These are phyloP conservation scores for Sebastes matsubarae DNA, from an alignment of 2,797 vertebrate species.

Conservation along the genomic window DNA sequence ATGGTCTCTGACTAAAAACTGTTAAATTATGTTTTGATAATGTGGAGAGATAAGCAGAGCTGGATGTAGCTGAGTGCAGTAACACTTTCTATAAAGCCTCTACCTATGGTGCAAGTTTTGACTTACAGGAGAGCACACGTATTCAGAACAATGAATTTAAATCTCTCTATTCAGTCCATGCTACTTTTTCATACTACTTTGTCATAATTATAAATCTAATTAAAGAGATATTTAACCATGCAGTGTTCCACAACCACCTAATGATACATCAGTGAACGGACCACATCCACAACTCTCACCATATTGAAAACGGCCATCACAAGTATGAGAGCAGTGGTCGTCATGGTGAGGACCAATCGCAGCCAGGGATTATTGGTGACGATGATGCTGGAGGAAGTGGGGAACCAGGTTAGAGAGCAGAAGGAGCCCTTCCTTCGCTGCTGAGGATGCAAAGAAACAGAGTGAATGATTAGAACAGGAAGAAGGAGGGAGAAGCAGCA, in stretches of 20 bases:
- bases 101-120: too few relatives aligned
- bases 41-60: background rate
- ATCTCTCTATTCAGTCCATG: background rate
- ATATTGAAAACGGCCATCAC: constrained; percentile 97
- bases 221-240: background rate
- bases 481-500: background rate
- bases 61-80: background rate
- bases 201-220: background rate
- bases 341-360: constrained; percentile 90
- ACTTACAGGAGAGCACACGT: background rate
- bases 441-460: constrained; percentile 71
- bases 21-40: background rate
- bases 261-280: background rate
- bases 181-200: background rate
- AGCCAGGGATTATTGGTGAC: constrained; percentile 95
- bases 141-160: background rate
- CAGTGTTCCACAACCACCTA: background rate
- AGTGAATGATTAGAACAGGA: background rate
- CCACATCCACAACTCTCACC: constrained; percentile 83
- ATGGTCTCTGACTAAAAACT: background rate
- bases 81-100: background rate
- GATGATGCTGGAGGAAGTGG: constrained; percentile 89
- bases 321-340: constrained; percentile 91
- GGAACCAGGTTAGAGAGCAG: constrained; percentile 88
- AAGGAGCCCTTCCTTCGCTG: constrained; percentile 92